Conservation (phyloP, 2,888 invertebrate species). For the Choreutis nemorana region DNA sequence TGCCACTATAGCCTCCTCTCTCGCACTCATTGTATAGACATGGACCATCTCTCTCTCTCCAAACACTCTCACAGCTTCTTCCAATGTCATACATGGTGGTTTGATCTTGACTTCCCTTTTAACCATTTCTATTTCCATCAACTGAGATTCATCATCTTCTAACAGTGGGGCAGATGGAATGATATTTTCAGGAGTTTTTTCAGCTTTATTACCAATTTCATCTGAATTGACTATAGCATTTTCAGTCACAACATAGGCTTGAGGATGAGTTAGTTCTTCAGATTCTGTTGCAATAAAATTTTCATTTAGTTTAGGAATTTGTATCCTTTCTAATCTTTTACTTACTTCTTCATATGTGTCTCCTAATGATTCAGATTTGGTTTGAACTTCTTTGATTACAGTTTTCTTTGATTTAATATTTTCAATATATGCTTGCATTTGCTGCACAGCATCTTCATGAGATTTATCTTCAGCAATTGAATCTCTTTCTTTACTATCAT, state of each 20-base stretch:
- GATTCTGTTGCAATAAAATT: neutral
- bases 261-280: neutral
- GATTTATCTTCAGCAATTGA: too few relatives aligned
- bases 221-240: too few relatives aligned
- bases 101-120: constrained; percentile 16
- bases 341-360: constrained; percentile 19
- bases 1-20: constrained; percentile 41
- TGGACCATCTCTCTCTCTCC: constrained; percentile 40
- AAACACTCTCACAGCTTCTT: constrained; percentile 36
- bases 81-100: constrained; percentile 33
- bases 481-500: too few relatives aligned
- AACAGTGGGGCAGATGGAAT: constrained; percentile 45
- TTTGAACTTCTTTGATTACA: neutral
- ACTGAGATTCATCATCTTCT: constrained; percentile 16
- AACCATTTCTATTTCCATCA: neutral
- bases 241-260: neutral
- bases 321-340: constrained; percentile 18
- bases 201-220: too few relatives aligned
- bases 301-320: constrained; percentile 11
- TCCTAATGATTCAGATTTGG: neutral
- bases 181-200: constrained; percentile 13
- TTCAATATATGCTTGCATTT: neutral
- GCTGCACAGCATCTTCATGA: too few relatives aligned
- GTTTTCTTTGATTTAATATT: neutral
- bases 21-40: constrained; percentile 38